phyloP scores from a whole-genome alignment of 2,113 vertebrate species.

The Entomyzon cyanotis region DNA sequence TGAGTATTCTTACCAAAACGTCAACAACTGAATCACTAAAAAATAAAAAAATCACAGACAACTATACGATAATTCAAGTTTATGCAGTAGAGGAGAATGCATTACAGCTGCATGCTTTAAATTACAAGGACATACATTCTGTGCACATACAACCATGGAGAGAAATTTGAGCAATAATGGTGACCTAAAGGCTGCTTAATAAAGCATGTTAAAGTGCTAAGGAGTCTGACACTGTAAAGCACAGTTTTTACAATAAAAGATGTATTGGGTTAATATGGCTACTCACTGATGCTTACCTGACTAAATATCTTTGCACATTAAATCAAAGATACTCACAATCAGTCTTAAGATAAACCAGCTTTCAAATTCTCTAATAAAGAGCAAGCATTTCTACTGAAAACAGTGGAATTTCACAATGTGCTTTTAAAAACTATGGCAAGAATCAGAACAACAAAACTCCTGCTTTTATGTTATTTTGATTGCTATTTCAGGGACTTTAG shows the following conservation, averaged over 20 bases:
- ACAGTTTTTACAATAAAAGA: constrained; percentile 99
- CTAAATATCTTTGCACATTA: constrained; percentile 90
- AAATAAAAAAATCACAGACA: constrained; percentile 68
- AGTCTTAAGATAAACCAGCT: constrained; percentile 83
- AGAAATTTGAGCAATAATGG: constrained; percentile 93
- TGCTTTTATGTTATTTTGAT: constrained; percentile 58
- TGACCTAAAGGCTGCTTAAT: constrained; percentile 97
- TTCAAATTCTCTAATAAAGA: constrained; percentile 73
- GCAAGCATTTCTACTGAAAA: constrained; percentile 41
- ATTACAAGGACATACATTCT: constrained; percentile 84
- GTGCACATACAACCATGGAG: constrained; percentile 83
- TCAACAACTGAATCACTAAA: not conserved
- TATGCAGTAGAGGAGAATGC: constrained; percentile 84
- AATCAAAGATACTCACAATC: constrained; percentile 89
- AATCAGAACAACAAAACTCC: constrained; percentile 29
- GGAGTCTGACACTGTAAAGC: constrained; percentile 90
- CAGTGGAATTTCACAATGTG: constrained; percentile 27
- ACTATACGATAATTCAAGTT: constrained; percentile 84
- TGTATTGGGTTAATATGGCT: constrained; percentile 98
- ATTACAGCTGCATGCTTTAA: constrained; percentile 75
- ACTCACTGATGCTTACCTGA: constrained; percentile 99
- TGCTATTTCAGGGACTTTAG: constrained; percentile 22
- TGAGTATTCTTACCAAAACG: not conserved
- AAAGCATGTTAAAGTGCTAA: constrained; percentile 96
- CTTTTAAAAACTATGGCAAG: constrained; percentile 35